Conservation (phyloP, 2,113 vertebrate species). For the Hymenochirus boettgeri region DNA sequence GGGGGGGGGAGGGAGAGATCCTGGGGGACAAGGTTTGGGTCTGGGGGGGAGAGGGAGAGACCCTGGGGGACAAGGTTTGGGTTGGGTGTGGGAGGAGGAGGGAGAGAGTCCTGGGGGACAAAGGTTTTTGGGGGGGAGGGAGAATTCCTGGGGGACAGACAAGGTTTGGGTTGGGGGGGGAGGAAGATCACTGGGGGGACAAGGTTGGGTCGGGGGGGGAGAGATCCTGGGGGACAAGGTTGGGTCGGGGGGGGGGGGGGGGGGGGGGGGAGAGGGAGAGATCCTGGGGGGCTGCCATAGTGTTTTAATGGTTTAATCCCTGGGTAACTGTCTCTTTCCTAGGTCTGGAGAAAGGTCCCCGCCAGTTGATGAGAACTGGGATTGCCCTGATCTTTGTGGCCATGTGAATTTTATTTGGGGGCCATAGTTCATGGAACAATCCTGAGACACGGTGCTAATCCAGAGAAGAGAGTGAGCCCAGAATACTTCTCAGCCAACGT, state of each 20-base stretch:
- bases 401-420: constrained; percentile 82
- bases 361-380: constrained; percentile 74
- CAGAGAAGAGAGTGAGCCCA: constrained; percentile 61
- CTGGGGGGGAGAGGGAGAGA: rapidly evolving
- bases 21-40: constrained; percentile 30
- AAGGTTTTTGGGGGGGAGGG: no score
- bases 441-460: constrained; percentile 81
- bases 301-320: neutral
- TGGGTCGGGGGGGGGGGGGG: neutral
- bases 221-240: constrained; percentile 16
- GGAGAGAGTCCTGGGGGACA: no score
- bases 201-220: neutral
- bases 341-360: constrained; percentile 68
- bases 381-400: constrained; percentile 77
- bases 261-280: no score
- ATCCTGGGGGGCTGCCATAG: no score
- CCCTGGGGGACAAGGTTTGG: no score
- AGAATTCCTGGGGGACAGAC: neutral
- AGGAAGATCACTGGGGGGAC: neutral
- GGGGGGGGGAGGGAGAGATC: neutral
- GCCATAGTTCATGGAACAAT: constrained; percentile 86
- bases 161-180: neutral
- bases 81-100: no score
- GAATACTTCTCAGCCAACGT: constrained; percentile 78
- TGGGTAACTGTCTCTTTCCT: constrained; percentile 7